phyloP scores from a whole-genome alignment of 2,113 vertebrate species.

The Oxyura jamaicensis region DNA sequence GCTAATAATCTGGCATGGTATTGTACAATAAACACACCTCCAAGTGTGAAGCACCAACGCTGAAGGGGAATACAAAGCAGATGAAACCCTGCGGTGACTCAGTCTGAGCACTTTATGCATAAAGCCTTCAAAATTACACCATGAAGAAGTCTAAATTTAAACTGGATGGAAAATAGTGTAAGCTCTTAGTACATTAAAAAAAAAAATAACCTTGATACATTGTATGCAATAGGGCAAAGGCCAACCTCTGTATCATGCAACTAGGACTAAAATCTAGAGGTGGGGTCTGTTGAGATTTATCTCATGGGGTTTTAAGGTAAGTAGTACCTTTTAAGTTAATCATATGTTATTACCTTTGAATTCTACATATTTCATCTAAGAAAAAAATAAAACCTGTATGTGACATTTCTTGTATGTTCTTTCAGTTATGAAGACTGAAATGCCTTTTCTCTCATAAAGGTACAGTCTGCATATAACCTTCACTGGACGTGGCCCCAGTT shows the following conservation, averaged over 20 bases:
- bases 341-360: background rate
- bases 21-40: constrained; percentile 21
- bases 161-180: background rate
- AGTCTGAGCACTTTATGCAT: background rate
- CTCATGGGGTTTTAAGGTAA: background rate
- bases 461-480: accelerated
- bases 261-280: background rate
- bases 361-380: background rate
- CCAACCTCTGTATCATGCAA: background rate
- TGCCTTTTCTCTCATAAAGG: background rate
- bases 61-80: background rate
- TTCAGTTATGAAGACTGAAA: background rate
- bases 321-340: background rate
- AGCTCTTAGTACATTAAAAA: background rate
- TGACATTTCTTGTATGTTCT: background rate
- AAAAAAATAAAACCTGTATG: background rate
- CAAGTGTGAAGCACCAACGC: constrained; percentile 25
- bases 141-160: constrained; percentile 39
- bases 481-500: accelerated
- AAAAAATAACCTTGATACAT: background rate
- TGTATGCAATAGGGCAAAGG: background rate
- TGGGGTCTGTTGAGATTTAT: background rate
- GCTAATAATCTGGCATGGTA: constrained; percentile 19
- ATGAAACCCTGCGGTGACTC: constrained; percentile 23
- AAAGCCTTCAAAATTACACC: constrained; percentile 18